These are phyloP conservation scores for Leucophenga varia DNA, from an alignment of 1,140 invertebrate species.

Conservation along the genomic window DNA sequence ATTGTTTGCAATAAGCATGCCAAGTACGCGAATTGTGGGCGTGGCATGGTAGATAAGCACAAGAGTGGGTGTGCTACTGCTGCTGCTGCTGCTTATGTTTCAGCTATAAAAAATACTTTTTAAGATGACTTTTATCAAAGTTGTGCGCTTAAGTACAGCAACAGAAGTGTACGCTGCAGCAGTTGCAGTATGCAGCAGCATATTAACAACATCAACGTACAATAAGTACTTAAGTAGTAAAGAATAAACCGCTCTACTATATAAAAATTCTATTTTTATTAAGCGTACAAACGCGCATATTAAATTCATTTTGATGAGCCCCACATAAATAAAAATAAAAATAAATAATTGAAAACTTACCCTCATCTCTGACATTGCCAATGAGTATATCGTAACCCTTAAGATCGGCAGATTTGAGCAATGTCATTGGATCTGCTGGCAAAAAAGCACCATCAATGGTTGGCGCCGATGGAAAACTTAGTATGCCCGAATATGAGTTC, in stretches of 20 bases:
- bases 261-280: conserved; percentile 21
- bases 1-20: too few relatives aligned
- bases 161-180: too few relatives aligned
- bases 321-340: conserved; percentile 1
- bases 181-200: too few relatives aligned
- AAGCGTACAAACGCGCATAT: conserved; percentile 12
- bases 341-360: conserved; percentile 60
- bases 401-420: conserved; percentile 78
- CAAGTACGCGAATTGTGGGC: too few relatives aligned
- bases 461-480: conserved; percentile 85
- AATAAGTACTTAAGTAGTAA: too few relatives aligned
- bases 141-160: too few relatives aligned
- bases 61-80: too few relatives aligned
- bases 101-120: too few relatives aligned
- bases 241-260: conserved; percentile 9
- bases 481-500: conserved; percentile 86
- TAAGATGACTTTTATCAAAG: too few relatives aligned
- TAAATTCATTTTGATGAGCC: background rate
- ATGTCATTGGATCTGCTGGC: conserved; percentile 78
- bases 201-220: too few relatives aligned
- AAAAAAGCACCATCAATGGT: conserved; percentile 85
- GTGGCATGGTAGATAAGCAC: too few relatives aligned
- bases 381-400: conserved; percentile 82
- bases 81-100: too few relatives aligned
- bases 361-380: conserved; percentile 87